Base-by-base conservation (phyloP, 2,888 invertebrate genomes). In the Amorpha juglandis region DNA sequence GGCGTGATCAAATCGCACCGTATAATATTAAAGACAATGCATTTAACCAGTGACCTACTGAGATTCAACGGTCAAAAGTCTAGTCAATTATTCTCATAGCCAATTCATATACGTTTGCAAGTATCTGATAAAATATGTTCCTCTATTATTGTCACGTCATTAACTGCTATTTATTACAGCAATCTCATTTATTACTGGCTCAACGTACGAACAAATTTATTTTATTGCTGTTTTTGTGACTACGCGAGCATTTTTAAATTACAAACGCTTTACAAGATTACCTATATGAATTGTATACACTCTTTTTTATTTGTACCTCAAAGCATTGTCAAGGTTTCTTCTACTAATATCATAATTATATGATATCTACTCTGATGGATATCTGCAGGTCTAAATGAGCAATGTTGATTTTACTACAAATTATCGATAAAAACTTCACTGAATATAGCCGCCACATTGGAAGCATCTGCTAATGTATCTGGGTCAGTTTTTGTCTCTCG, bases 401-500 rank as follows among this genome's bases (percentile, higher is more conserved):
- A 14, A 19, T 50, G 33, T 11, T 58, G 12, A 58, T 58, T 58
- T 42, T 19, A 42, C 19, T 58, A 38, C 38, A 58, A 58, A 11
- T 19, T 12, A 9, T 42, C 6, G 42, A 12, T 58, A 82, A 83
- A 85, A 86, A 82, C 67, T 84, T 86, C 84, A 86, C 68, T 81
- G 76, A 76, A 68, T 74, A 21, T 63, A 63, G 52, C 47, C 65
- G 78, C 77, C 74, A 80, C 78, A 81, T 81, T 73, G 76, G 69
- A 76, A 75, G 75, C 82, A 86, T 81, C 84, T 86, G 84, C 83
- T 86, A 82, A 84, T 78, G 78, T 80, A 87, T 87, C 86, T 89
- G 68, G 89, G 88, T 86, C 87, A 86, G 77, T 85, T 89, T 89
- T 88, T 88, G 79, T 80, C 69, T 65, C 64, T 68, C 76, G 83